Conservation (phyloP, 1,140 invertebrate species). For the Hesperophylax magnus region DNA sequence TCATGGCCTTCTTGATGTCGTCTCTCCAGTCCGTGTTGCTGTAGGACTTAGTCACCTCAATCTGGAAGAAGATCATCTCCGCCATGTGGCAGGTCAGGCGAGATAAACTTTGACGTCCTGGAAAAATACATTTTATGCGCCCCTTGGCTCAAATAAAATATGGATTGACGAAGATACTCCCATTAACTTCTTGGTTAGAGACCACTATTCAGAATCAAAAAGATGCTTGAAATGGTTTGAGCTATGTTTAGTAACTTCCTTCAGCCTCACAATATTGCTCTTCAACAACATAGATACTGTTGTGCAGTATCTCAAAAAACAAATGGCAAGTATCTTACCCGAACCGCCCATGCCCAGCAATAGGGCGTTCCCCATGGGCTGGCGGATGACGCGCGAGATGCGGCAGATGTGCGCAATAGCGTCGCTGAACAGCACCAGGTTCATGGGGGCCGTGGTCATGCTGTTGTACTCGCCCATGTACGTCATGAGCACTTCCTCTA, state of each 20-base stretch:
- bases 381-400: conserved; percentile 88
- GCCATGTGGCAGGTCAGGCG: conserved; percentile 83
- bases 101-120: conserved; percentile 85
- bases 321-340: conserved; percentile 62
- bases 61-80: conserved; percentile 83
- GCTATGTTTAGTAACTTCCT: too few species aligned
- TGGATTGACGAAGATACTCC: too few species aligned
- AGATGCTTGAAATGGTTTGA: too few species aligned
- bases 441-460: conserved; percentile 86
- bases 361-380: conserved; percentile 82
- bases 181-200: too few species aligned
- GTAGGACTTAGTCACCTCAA: conserved; percentile 90
- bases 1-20: conserved; percentile 86
- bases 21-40: conserved; percentile 87
- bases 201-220: too few species aligned
- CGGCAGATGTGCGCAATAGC: conserved; percentile 88
- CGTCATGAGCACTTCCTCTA: conserved; percentile 63
- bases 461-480: conserved; percentile 90
- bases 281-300: too few species aligned
- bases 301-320: too few species aligned
- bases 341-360: conserved; percentile 90
- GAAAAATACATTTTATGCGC: not conserved
- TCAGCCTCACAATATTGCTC: too few species aligned
- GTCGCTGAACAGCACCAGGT: conserved; percentile 90
- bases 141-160: too few species aligned